A percentile compares a stretch with the other conserved stretches of the same genome.
Evolutionary conservation across 2,888 invertebrate genomes (phyloP).

Genomic region (Sinopyrophorus schimmeli): DNA sequence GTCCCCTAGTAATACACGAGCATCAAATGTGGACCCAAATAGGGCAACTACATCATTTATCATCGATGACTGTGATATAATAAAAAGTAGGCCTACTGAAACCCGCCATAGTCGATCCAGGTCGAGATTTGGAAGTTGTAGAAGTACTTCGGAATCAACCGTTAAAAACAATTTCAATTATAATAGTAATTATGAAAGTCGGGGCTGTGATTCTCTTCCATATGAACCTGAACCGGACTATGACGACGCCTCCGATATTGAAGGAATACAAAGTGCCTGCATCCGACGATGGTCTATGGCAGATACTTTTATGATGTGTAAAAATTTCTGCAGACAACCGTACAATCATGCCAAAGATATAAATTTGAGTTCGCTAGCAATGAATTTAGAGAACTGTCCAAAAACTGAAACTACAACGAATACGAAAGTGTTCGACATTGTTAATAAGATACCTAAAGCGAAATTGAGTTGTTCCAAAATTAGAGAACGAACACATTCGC

Average conservation of each 20-base stretch:
- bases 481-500: conserved; percentile 51
- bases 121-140: conserved; percentile 27
- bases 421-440: conserved; percentile 40
- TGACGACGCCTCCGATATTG: conserved; percentile 40
- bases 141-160: conserved; percentile 19
- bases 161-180: conserved; percentile 47
- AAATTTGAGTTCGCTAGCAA: conserved; percentile 35
- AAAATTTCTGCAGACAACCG: conserved; percentile 27
- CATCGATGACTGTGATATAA: conserved; percentile 26
- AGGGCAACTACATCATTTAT: conserved; percentile 8
- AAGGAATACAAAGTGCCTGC: conserved; percentile 15
- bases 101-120: conserved; percentile 36
- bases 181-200: conserved; percentile 49
- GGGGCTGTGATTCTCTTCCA: conserved; percentile 47
- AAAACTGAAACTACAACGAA: conserved; percentile 28
- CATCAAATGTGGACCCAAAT: conserved; percentile 7
- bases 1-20: conserved; percentile 54
- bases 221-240: conserved; percentile 55
- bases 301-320: conserved; percentile 41
- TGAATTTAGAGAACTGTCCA: conserved; percentile 20
- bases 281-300: conserved; percentile 44
- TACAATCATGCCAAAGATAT: conserved; percentile 27
- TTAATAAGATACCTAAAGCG: conserved; percentile 52
- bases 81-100: conserved; percentile 36
- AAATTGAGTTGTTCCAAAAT: conserved; percentile 43